Percentiles rank a stretch among this genome's conserved stretches.
Conservation (phyloP, 2,888 invertebrate species). For the Hofmannophila pseudospretella region DNA sequence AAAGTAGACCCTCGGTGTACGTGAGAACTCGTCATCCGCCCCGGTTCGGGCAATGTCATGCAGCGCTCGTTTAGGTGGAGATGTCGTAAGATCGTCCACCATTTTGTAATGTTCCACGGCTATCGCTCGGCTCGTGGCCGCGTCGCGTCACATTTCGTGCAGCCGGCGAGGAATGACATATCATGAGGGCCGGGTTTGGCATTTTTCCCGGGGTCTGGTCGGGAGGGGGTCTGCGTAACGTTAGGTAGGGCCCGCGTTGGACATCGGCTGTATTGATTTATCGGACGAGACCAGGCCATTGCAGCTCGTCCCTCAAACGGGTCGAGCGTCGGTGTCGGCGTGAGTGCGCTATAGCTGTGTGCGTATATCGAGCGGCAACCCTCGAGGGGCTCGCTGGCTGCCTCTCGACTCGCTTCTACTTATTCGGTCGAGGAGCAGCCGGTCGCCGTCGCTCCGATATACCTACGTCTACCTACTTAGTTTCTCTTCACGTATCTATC, state of each 20-base stretch:
- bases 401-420: slow-evolving; percentile 75
- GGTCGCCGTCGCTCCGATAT: slow-evolving; percentile 63
- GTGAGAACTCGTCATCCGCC: slow-evolving; percentile 76
- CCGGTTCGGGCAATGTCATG: slow-evolving; percentile 71
- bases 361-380: slow-evolving; percentile 75
- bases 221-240: slow-evolving; percentile 63
- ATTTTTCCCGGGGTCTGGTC: slow-evolving; percentile 67
- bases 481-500: slow-evolving; percentile 70
- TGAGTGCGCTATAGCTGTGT: slow-evolving; percentile 62
- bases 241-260: slow-evolving; percentile 56
- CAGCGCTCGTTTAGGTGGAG: slow-evolving; percentile 73
- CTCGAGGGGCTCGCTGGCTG: slow-evolving; percentile 74
- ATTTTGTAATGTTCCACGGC: slow-evolving; percentile 76
- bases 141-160: slow-evolving; percentile 72
- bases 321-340: slow-evolving; percentile 70
- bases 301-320: slow-evolving; percentile 66
- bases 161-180: slow-evolving; percentile 67
- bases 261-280: slow-evolving; percentile 71
- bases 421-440: slow-evolving; percentile 73
- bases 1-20: slow-evolving; percentile 72
- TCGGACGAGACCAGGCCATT: slow-evolving; percentile 69
- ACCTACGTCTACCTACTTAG: slow-evolving; percentile 74
- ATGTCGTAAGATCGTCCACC: slow-evolving; percentile 80
- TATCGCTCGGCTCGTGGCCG: slow-evolving; percentile 71
- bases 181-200: slow-evolving; percentile 67